A percentile compares a stretch with the other conserved stretches of the same genome.
phyloP scores from a whole-genome alignment of 2,797 vertebrate genomes.

The Yasuhikotakia modesta region DNA sequence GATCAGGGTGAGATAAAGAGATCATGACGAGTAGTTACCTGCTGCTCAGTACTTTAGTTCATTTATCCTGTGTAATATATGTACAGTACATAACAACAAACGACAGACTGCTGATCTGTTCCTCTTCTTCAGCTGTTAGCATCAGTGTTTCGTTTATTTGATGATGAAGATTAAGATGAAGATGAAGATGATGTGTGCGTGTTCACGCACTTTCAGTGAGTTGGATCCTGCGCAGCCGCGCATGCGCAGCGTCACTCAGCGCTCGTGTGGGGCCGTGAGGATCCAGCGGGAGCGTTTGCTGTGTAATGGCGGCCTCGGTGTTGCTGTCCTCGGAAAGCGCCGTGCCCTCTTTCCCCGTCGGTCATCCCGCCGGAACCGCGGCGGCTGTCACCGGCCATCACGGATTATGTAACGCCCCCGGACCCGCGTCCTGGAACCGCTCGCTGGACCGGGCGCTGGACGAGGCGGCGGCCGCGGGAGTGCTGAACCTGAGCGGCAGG shows the following conservation, averaged over 20 bases:
- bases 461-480: conserved; percentile 89
- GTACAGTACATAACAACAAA: too few relatives aligned
- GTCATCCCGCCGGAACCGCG: conserved; percentile 55
- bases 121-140: too few relatives aligned
- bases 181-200: too few relatives aligned
- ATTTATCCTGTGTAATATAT: too few relatives aligned
- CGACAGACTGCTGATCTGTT: too few relatives aligned
- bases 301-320: conserved; percentile 91
- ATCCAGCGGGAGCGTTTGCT: conserved; percentile 68
- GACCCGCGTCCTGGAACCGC: conserved; percentile 87
- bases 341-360: conserved; percentile 70
- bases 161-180: too few relatives aligned
- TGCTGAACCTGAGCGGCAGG: conserved; percentile 93
- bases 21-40: too few relatives aligned
- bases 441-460: conserved; percentile 92
- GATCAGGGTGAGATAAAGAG: too few relatives aligned
- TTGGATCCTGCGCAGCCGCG: conserved; percentile 49
- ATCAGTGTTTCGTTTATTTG: too few relatives aligned
- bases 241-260: conserved; percentile 36
- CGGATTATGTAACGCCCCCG: conserved; percentile 60
- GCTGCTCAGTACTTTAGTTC: too few relatives aligned
- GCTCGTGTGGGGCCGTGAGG: conserved; percentile 51
- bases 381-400: conserved; percentile 61
- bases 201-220: too few relatives aligned
- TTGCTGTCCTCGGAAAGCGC: conserved; percentile 79